Base-by-base conservation (phyloP, 2,113 vertebrate genomes). In the Tupaia chinensis region DNA sequence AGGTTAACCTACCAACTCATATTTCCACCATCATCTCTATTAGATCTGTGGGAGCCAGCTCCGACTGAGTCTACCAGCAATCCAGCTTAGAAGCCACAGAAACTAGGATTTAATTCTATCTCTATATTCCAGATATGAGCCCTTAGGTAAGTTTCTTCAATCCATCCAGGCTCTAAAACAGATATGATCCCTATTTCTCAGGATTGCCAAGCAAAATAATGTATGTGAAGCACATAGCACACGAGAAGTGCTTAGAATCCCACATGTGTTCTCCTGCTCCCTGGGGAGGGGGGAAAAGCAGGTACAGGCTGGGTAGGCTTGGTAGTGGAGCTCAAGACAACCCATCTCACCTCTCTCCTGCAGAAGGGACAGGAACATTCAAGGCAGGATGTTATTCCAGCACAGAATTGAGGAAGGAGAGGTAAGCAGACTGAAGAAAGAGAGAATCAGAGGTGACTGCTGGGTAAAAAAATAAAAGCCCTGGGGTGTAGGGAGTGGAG, bases 11-110 rank as follows among this genome's bases (percentile, higher is more conserved):
- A n/a, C 23, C 60, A 70, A 65, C 69, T 73, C 68, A 44, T 23
- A 44, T 53, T 9, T n/a, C 53, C 72, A 44, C 15, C 0, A 7
- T 34, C 0, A 1, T 25, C 25, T 25, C n/a, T 27, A 22, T 9
- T n/a, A 22, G 22, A 9, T n/a, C 13, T 56, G 4, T 1, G n/a
- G 13, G 68, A 88, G 54, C n/a, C 25, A 25, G 70, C 19, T 7
- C 68, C 5, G 44, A 12, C 5, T 1, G 1, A 13, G 1, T 19
- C 19, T 29, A 29, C 44, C 16, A 80, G 44, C 77, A 82, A 82
- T 9, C 20, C 83, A 29, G 60, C 63, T 44, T 56, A 87, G 44
- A 60, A 70, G 60, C 14, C 85, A 82, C 25, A 53, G 70, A 60
- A 73, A 58, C 12, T 66, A 84, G 65, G 13, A 9, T 27, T 84